Evolutionary conservation across 2,888 invertebrate species (phyloP), one percentile per base, ranked within the genome.

Genomic region (Hypsopygia costalis): DNA sequence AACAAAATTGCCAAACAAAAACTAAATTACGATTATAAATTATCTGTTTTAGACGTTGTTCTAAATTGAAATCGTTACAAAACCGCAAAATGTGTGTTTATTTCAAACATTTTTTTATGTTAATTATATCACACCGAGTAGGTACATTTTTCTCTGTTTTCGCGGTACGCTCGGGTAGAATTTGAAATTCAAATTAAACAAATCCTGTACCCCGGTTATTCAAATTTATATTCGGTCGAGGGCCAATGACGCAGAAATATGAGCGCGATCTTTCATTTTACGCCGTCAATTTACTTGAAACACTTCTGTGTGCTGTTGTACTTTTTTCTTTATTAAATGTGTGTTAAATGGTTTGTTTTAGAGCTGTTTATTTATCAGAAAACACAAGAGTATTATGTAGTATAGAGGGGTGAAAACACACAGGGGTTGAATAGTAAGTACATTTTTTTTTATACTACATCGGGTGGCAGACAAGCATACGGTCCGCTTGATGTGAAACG

Each of bases 81-180:
- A 36, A 29, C 8, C 10, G 11, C 20, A 37, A 21, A 58, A 69
- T 67, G 58, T 55, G 69, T 77, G 76, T 79, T 76, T 77, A 74
- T 69, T 68, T 62, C 55, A 58, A 55, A 47, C 58, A 58, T 68
- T 16, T 73, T 75, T 77, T 77, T 78, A 79, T 79, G 75, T 62
- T 77, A 80, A 78, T 79, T 79, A 72, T 69, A 73, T 79, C 74
- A 74, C n/a, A n/a, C n/a, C n/a, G 73, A 67, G 75, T 72, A 69
- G 65, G 69, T 69, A 74, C 51, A 46, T 51, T 48, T 51, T 51
- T 51, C 45, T 46, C 34, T 48, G 46, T 48, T 61, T 63, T 63
- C 65, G 58, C 62, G 62, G 68, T 71, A 76, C 74, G 74, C 69
- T 73, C 71, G 70, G 46, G 62, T 67, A 65, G 55, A 70, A 81